Percentiles rank a stretch among this genome's conserved stretches.
Evolutionary conservation across 1,140 invertebrate species (phyloP).

Genomic region (Leptoteleia sp.): DNA sequence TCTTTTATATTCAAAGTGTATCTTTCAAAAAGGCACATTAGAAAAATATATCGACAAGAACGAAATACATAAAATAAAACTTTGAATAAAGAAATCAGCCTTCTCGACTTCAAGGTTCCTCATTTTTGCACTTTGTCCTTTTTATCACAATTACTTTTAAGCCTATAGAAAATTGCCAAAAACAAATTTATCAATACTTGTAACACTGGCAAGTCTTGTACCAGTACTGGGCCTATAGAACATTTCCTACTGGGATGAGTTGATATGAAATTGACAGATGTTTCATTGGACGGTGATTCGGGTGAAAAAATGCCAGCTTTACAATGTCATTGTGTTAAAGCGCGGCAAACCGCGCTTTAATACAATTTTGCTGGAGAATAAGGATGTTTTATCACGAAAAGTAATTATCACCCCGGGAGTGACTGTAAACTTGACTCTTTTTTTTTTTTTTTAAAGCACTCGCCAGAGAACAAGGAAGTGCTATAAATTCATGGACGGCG

Average conservation of each 20-base stretch:
- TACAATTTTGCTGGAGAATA: constrained; percentile 13
- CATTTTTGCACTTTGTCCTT: not conserved
- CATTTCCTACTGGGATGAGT: no score
- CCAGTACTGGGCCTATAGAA: no score
- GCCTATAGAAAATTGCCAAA: no score
- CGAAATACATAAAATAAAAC: constrained; percentile 6
- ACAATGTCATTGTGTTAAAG: constrained; percentile 10
- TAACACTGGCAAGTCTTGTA: no score
- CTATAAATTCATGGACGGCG: constrained; percentile 9
- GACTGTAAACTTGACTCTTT: constrained; percentile 24
- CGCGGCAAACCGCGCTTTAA: no score
- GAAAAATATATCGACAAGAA: constrained; percentile 29
- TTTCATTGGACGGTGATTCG: not conserved
- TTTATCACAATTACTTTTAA: no score
- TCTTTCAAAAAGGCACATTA: constrained; percentile 12
- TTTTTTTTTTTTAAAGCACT: constrained; percentile 23
- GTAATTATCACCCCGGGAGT: constrained; percentile 29
- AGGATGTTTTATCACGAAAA: constrained; percentile 31
- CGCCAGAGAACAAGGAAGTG: constrained; percentile 16
- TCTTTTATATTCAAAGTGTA: constrained; percentile 31
- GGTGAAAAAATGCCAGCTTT: not conserved
- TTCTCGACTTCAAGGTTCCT: constrained; percentile 2
- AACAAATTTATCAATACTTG: no score
- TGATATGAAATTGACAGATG: constrained; percentile 3
- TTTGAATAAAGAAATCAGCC: constrained; percentile 2